Evolutionary conservation across 2,888 invertebrate genomes (phyloP), one percentile per base, ranked within the genome.

Genomic region (Agrochola lota): DNA sequence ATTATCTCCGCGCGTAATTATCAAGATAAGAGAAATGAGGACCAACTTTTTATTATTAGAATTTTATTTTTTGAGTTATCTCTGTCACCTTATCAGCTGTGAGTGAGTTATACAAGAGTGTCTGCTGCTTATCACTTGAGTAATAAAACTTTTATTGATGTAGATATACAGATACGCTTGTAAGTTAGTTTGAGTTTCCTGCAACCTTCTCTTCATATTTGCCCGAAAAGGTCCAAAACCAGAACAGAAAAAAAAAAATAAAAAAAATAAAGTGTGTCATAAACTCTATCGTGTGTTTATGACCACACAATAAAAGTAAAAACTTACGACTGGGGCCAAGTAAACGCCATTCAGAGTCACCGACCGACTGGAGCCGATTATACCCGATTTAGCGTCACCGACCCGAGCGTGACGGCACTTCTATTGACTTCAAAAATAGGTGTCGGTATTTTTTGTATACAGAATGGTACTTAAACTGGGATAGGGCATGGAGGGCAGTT

Each of bases 1-100:
- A 70, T 74, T 71, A 84, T 84, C 82, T 82, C n/a, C 4, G 35
- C 15, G 15, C 64, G 15, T 67, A 62, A 76, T 84, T 78, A 35
- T 43, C 15, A 11, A 74, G 85, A 84, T 79, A 76, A 72, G 59
- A 70, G 55, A 74, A 55, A 71, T 49, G 71, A 12, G 62, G n/a
- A 20, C 12, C 12, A 49, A 64, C 12, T 60, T 75, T 83, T 74
- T 72, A 69, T 74, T 62, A 64, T 67, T 71, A 43, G 59, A 72
- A 35, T 76, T 84, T 85, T 66, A 74, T 76, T 76, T 74, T 12
- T 5, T 46, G n/a, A 64, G 63, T 69, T 72, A 63, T 74, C 74
- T 81, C 0, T 8, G 40, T 70, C 55, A 78, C 43, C 46, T 67
- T 76, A 23, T 30, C 8, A 23, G 35, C 30, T 35, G 12, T 46